Base-by-base conservation (phyloP, 2,888 invertebrate genomes). In the Tethea ocularis region DNA sequence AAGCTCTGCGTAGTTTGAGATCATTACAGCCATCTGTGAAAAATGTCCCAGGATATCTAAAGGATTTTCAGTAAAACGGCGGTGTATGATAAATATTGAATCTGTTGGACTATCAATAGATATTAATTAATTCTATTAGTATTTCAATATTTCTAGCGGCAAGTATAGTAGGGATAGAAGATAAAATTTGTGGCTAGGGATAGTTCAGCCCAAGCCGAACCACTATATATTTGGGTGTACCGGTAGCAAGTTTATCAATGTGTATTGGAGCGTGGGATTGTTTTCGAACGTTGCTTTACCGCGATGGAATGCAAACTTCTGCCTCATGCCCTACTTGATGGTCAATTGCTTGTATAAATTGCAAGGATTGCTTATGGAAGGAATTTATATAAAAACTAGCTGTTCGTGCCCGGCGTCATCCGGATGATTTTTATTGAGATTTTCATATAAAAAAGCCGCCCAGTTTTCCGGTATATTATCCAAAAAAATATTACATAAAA, bases 261-360 rank as follows among this genome's bases (percentile, higher is more conserved):
- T 83, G 81, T 82, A 87, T 69, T 84, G 84, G 75, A 84, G 78
- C 90, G 86, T 86, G 87, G 81, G 82, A 90, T 89, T 89, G 89
- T 87, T 89, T 88, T 83, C 82, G 77, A 80, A 79, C 85, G 78
- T 75, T 74, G 78, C 77, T 77, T 73, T 71, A 70, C 65, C 64
- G 63, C 73, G 63, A 66, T 67, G 72, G 77, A 77, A 80, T 77
- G 75, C 74, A 74, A 77, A 79, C 69, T 77, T 71, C 74, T 76
- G 72, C 61, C 68, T 75, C 71, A 77, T 76, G 72, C 61, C 68
- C 75, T 71, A 77, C 70, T 79, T 71, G 69, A 70, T 71, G 69
- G 66, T 63, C 70, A 68, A 74, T 75, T 63, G 59, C 57, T 53
- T 58, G 59, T 51, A 33, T 33, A 51, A 51, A 41, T 51, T 26